Base-by-base conservation (phyloP, 2,888 invertebrate genomes). In the Polyploca ridens region DNA sequence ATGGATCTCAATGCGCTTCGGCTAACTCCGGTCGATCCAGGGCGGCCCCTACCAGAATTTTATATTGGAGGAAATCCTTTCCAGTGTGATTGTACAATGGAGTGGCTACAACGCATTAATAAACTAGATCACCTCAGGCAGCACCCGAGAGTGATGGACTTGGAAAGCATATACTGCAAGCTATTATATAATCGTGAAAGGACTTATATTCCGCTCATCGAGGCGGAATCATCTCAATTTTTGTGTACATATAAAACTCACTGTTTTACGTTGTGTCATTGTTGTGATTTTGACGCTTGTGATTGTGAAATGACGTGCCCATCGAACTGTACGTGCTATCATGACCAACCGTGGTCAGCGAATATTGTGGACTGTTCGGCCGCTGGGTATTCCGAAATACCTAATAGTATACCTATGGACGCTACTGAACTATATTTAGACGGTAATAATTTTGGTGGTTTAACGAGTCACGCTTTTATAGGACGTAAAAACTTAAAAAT, bases 271-370 rank as follows among this genome's bases (percentile, higher is more conserved):
- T 95, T 98, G 71, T 99, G 99, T 85, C 98, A 98, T 86, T 99
- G 99, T 94, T 99, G 99, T 92, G 98, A 98, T 89, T 99, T 98
- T 90, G 98, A 98, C 89, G 98, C 98, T 63, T 99, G 99, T 94
- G 99, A 99, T 93, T 99, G 99, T 94, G 98, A 98, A 94, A 98
- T 98, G 97, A 98, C 97, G 74, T 99, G 99, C 88, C 99, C 99
- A 62, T 95, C 95, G 60, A 98, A 98, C 88, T 99, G 99, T 94
- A 97, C 97, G 68, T 99, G 99, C 87, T 99, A 98, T 94, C 98
- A 98, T 87, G 98, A 99, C 93, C 97, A 98, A 84, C 96, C 97
- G 64, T 99, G 98, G 98, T 96, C 97, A 27, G 97, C 98, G 2
- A 98, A 98, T 87, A 97, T 98, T 74, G 98, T 98, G 74, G 98